Base-by-base conservation (phyloP, 2,888 invertebrate species). In the Scaptomyza reducta region DNA sequence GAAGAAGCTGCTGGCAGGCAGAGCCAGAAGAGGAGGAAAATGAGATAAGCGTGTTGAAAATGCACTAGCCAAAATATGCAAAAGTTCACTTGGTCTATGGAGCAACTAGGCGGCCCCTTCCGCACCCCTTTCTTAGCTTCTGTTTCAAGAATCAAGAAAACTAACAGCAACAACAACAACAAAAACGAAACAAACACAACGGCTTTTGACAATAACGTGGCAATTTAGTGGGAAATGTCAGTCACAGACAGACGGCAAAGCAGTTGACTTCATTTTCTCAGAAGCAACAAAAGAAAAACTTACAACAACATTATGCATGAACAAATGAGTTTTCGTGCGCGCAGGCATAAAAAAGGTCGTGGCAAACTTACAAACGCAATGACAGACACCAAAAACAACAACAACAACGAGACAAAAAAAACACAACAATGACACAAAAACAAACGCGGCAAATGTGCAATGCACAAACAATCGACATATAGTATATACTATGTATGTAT, bases 151-250 rank as follows among this genome's bases (percentile, higher is more conserved):
- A 84, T 70, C 53, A 66, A 54, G 42, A 59, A 40, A 45, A 27
- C 38, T 14, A 35, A 33, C 13, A 33, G 13, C 13, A n/a, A n/a
- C 35, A 16, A 22, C 22, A 1, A 22, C 22, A 42, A 35, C 18
- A 29, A 33, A 70, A 46, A 38, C 11, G n/a, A 40, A 40, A 10
- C 40, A 33, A 45, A 29, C 13, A 68, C 71, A 29, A 57, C 59
- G 47, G 40, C 29, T 62, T 55, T 59, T 81, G 88, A 87, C 83
- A 83, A 85, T 82, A 88, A 87, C 88, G 69, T 81, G 86, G 89
- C 87, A 74, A 79, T 79, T 88, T 89, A 85, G 89, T 85, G 89
- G 84, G 88, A 85, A 85, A 85, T 89, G 84, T 89, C 84, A 85
- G 89, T 85, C 89, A 81, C 65, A 67, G 60, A 35, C 72, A 57